Evolutionary conservation across 2,888 invertebrate species (phyloP).

Genomic region (Sisyra terminalis): DNA sequence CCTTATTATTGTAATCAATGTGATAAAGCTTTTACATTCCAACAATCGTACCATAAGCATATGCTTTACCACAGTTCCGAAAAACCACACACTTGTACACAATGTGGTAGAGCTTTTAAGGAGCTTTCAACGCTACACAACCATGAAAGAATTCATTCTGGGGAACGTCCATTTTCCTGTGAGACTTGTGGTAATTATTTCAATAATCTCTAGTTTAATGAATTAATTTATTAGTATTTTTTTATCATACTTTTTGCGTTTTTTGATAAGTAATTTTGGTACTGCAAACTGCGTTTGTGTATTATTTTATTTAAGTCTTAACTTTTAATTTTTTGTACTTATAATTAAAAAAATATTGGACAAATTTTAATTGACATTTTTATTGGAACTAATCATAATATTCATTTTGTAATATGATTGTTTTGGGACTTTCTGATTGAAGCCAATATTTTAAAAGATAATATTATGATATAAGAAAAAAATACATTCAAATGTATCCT

Average conservation of each 20-base stretch:
- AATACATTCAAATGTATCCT: too few species aligned
- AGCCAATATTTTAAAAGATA: too few species aligned
- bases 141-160: slow-evolving; percentile 70
- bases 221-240: not conserved
- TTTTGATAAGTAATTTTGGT: not conserved
- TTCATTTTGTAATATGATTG: too few species aligned
- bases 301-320: slow-evolving; percentile 6
- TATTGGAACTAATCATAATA: too few species aligned
- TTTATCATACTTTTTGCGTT: not conserved
- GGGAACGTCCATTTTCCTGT: slow-evolving; percentile 74
- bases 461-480: too few species aligned
- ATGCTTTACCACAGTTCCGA: slow-evolving; percentile 74
- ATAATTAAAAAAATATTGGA: too few species aligned
- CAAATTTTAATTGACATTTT: too few species aligned
- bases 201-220: not conserved
- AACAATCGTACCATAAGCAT: slow-evolving; percentile 81
- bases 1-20: slow-evolving; percentile 71
- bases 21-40: slow-evolving; percentile 75
- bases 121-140: slow-evolving; percentile 76
- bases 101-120: slow-evolving; percentile 70
- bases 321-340: slow-evolving; percentile 4
- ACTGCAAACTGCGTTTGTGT: not conserved
- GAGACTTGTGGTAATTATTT: slow-evolving; percentile 60
- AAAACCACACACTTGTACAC: slow-evolving; percentile 55
- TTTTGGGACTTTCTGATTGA: too few species aligned